Evolutionary conservation across 2,888 invertebrate species (phyloP).

Genomic region (Synanthedon tipuliformis): DNA sequence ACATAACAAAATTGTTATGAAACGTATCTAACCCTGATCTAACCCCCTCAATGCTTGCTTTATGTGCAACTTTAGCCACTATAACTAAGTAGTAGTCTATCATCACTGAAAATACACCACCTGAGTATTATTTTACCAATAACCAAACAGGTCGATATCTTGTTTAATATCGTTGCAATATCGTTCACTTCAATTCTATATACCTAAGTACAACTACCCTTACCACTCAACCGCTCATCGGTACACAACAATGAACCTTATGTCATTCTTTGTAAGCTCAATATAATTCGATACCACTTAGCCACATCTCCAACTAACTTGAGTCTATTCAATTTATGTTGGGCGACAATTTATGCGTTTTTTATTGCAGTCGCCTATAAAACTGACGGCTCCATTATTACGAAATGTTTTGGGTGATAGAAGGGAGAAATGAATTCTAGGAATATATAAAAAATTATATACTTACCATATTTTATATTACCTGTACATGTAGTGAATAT

Average conservation of each 20-base stretch:
- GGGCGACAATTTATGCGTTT: slow-evolving; percentile 53
- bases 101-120: not conserved
- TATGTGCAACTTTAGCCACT: no score
- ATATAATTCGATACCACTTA: slow-evolving; percentile 8
- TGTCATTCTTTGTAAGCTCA: slow-evolving; percentile 12
- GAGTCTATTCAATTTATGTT: slow-evolving; percentile 51
- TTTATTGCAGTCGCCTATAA: slow-evolving; percentile 58
- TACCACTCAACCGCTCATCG: slow-evolving; percentile 19
- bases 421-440: no score
- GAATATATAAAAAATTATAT: no score
- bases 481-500: no score
- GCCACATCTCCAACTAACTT: slow-evolving; percentile 18
- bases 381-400: slow-evolving; percentile 47
- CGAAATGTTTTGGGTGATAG: slow-evolving; percentile 24
- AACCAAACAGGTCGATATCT: slow-evolving; percentile 5
- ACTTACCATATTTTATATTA: no score
- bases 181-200: slow-evolving; percentile 15
- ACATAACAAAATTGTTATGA: no score
- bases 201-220: slow-evolving; percentile 18
- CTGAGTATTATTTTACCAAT: slow-evolving; percentile 1
- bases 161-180: slow-evolving; percentile 8
- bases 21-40: no score
- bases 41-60: no score
- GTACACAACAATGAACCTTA: slow-evolving; percentile 22
- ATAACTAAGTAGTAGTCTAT: not conserved